Conservation (phyloP, 1,140 invertebrate genomes). For the Aethina tumida region DNA sequence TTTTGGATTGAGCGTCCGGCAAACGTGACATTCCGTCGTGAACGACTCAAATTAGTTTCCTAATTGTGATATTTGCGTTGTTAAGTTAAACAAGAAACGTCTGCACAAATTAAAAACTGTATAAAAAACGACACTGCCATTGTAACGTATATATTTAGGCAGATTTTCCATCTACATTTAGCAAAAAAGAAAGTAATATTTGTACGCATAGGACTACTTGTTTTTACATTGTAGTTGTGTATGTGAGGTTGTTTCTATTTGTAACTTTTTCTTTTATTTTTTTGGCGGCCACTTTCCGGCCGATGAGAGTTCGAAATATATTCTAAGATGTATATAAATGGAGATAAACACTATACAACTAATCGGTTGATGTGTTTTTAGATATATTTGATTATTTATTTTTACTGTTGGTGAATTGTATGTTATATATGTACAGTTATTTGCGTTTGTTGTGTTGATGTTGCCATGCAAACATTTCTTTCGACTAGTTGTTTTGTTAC, state of each 20-base stretch:
- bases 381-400: slow-evolving; percentile 17
- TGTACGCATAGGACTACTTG: slow-evolving; percentile 12
- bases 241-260: slow-evolving; percentile 21
- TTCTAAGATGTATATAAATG: slow-evolving; percentile 23
- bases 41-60: too few relatives aligned
- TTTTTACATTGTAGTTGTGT: slow-evolving; percentile 9
- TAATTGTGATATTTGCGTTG: too few relatives aligned
- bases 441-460: slow-evolving; percentile 13
- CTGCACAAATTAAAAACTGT: slow-evolving; percentile 26
- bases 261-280: slow-evolving; percentile 13
- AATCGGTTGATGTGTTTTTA: slow-evolving; percentile 15
- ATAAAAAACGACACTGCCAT: slow-evolving; percentile 30
- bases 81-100: not conserved
- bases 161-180: slow-evolving; percentile 23
- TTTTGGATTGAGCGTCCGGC: too few relatives aligned
- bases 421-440: slow-evolving; percentile 28
- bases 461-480: slow-evolving; percentile 27
- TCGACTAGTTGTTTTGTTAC: slow-evolving; percentile 21
- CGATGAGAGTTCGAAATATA: slow-evolving; percentile 20
- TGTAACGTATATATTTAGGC: slow-evolving; percentile 26
- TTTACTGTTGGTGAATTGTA: slow-evolving; percentile 24
- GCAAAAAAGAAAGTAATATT: slow-evolving; percentile 15
- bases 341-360: slow-evolving; percentile 10
- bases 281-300: slow-evolving; percentile 13
- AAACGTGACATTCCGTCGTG: too few relatives aligned